Evolutionary conservation across 2,797 vertebrate species (phyloP), one percentile per base, ranked within the genome.

Genomic region (Tenualosa ilisha): DNA sequence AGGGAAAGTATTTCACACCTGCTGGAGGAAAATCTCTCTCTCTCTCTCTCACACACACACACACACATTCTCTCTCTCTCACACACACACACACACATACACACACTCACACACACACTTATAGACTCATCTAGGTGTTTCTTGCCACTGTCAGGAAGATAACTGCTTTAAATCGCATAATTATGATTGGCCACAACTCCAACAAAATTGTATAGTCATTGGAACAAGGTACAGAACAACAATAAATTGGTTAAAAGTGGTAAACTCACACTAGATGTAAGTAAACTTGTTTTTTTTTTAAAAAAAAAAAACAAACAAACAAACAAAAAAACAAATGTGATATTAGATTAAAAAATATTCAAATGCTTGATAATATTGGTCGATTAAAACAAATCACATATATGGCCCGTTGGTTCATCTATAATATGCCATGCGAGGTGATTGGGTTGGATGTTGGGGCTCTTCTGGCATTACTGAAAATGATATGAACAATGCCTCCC

Each of bases 1-100:
- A 24, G 31, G 50, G 53, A 79, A 79, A 43, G 4, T 79, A 79
- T 79, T n/a, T 20, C 72, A 79, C 72, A 79, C 72, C 72, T 79
- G 72, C 40, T 43, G 17, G 17, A 46, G 37, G 72, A 79, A 46
- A 79, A 79, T 79, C 72, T 46, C 72, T 51, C 49, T 11, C 49
- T 6, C 49, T 6, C 5, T 1, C 49, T 1, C 49, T 22, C 43
- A 8, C 40, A 46, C 37, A 79, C n/a, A 61, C 37, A 79, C 37
- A 79, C 72, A 79, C 37, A 43, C n/a, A n/a, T n/a, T n/a, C n/a
- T 79, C 72, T 46, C 72, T 51, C 31, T 20, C 8, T 17, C 24
- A 50, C 17, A 65, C 15, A 79, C 31, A n/a, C 24, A 49, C 82
- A 56, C 46, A 43, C 81, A 82, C 37, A 82, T 22, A 50, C 50